phyloP scores from a whole-genome alignment of 1,140 invertebrate species.

The Mycetomoellerius zeteki region DNA sequence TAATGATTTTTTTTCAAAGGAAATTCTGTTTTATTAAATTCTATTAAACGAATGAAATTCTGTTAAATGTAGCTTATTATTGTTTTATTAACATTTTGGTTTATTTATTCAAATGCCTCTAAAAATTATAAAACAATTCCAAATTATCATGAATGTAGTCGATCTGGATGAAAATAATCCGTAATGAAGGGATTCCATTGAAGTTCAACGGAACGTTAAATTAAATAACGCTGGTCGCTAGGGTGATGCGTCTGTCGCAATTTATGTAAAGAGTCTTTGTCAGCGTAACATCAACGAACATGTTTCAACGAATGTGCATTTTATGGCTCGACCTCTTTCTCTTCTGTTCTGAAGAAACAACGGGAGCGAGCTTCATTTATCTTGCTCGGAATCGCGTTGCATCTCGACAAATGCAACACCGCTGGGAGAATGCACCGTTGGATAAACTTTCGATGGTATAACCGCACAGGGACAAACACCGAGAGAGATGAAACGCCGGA shows the following conservation, averaged over 20 bases:
- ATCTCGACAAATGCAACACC: conserved; percentile 78
- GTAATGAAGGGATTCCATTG: not conserved
- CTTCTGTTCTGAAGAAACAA: conserved; percentile 53
- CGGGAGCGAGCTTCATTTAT: conserved; percentile 76
- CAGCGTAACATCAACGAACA: conserved; percentile 16
- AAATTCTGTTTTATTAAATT: too few relatives aligned
- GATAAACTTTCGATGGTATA: conserved; percentile 72
- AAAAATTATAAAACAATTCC: not conserved
- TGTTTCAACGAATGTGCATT: conserved; percentile 53
- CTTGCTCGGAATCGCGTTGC: conserved; percentile 77
- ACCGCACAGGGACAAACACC: conserved; percentile 59
- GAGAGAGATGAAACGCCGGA: conserved; percentile 19
- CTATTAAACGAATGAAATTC: too few relatives aligned
- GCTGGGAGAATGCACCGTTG: conserved; percentile 66
- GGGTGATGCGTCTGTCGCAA: conserved; percentile 1
- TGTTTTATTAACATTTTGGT: too few relatives aligned
- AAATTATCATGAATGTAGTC: not conserved
- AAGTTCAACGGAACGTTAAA: not conserved
- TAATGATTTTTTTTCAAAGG: too few relatives aligned
- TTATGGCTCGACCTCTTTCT: conserved; percentile 58
- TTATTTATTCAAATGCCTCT: conserved; percentile 1
- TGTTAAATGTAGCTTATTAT: too few relatives aligned
- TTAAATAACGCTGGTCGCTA: not conserved
- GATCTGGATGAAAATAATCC: not conserved
- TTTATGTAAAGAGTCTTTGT: conserved; percentile 15